phyloP scores from a whole-genome alignment of 1,140 invertebrate species.

The Drosophila setifemur region DNA sequence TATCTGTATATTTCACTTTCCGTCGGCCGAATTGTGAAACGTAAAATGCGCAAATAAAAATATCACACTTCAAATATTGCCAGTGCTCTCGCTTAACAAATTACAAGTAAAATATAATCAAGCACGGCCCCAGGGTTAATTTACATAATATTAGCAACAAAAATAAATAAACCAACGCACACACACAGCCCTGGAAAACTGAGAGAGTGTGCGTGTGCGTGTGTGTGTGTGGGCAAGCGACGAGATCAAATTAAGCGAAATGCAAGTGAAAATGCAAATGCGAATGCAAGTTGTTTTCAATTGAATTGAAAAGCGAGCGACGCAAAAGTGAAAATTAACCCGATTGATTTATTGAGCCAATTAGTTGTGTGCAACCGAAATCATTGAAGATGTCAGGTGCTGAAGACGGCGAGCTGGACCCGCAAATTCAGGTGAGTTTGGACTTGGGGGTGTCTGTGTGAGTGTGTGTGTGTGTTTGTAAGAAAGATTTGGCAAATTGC shows the following conservation, averaged over 20 bases:
- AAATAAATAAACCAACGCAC: background rate
- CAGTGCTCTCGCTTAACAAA: constrained; percentile 26
- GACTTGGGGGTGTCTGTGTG: too few species aligned
- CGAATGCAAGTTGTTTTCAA: background rate
- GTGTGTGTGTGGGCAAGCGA: constrained; percentile 9
- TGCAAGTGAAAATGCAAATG: constrained; percentile 26
- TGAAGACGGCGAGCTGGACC: constrained; percentile 83
- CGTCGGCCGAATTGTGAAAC: constrained; percentile 6
- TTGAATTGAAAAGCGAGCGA: constrained; percentile 43
- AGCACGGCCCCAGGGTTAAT: constrained; percentile 11
- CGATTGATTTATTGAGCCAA: constrained; percentile 6
- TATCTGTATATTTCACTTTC: background rate
- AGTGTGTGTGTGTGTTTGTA: too few species aligned
- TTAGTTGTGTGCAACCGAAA: constrained; percentile 12
- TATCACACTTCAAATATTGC: constrained; percentile 26
- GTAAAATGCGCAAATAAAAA: constrained; percentile 19
- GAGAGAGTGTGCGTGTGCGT: constrained; percentile 2
- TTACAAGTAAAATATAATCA: constrained; percentile 29
- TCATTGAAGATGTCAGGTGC: constrained; percentile 60
- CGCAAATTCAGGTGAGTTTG: constrained; percentile 85
- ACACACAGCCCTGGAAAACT: constrained; percentile 10
- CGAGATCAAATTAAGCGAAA: constrained; percentile 30
- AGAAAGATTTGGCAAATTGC: constrained; percentile 26
- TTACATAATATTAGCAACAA: constrained; percentile 58
- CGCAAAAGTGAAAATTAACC: constrained; percentile 48